These are phyloP conservation scores for Morelia viridis DNA, from an alignment of 2,797 vertebrate genomes.

Conservation along the genomic window DNA sequence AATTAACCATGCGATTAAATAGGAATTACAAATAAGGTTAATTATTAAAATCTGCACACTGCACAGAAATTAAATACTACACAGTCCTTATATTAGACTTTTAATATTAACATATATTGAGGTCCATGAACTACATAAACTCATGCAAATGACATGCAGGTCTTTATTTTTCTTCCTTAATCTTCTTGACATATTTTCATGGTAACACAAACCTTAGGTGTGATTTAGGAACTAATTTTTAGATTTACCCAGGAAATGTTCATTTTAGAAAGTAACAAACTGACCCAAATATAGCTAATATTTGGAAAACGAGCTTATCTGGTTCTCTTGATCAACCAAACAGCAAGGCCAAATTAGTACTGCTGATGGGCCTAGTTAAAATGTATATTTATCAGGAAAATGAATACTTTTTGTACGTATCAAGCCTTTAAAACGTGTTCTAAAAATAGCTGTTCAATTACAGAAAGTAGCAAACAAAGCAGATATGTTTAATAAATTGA, in stretches of 20 bases:
- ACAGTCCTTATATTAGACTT: neutral
- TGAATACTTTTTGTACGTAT: neutral
- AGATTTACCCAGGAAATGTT: neutral
- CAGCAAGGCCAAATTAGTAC: neutral
- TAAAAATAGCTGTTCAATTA: neutral
- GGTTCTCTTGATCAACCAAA: neutral
- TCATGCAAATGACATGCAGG: neutral
- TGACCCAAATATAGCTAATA: neutral
- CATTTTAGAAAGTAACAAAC: neutral
- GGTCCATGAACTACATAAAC: neutral
- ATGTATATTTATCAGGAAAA: neutral
- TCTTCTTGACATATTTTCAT: neutral
- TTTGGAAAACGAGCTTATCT: neutral
- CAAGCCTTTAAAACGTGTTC: neutral
- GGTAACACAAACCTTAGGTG: neutral
- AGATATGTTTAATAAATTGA: neutral
- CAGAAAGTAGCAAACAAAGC: neutral
- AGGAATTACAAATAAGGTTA: neutral
- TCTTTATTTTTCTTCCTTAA: neutral
- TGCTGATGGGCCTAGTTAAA: neutral
- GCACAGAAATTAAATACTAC: neutral
- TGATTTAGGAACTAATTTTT: neutral
- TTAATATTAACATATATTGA: neutral
- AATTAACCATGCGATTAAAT: neutral
- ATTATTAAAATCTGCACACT: neutral